Conservation (phyloP, 2,888 invertebrate species). For the Dynastes hyllus region DNA sequence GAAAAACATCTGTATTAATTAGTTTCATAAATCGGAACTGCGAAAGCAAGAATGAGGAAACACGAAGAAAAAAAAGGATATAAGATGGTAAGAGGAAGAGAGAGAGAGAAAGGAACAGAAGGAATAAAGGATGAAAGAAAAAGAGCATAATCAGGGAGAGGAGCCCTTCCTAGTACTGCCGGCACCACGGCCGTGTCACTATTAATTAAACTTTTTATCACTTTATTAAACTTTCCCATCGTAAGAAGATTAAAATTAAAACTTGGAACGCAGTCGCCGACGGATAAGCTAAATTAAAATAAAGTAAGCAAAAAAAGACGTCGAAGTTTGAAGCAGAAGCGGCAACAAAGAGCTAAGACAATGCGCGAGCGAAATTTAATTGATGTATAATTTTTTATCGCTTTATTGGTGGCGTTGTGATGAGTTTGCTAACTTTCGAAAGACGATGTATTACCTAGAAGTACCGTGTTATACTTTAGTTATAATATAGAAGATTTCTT, state of each 20-base stretch:
- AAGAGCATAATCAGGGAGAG: conserved; percentile 20
- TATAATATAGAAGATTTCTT: no score
- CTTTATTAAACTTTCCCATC: conserved; percentile 49
- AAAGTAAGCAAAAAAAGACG: conserved; percentile 43
- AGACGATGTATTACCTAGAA: no score
- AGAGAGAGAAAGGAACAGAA: neutral
- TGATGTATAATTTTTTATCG: conserved; percentile 16
- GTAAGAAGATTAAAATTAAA: conserved; percentile 52
- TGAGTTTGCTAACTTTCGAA: no score
- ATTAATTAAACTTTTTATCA: conserved; percentile 52
- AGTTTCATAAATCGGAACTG: conserved; percentile 30
- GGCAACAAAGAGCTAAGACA: conserved; percentile 35
- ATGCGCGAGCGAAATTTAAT: conserved; percentile 29
- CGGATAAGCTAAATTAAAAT: conserved; percentile 53
- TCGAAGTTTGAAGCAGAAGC: conserved; percentile 27
- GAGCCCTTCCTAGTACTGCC: conserved; percentile 21
- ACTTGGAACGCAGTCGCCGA: conserved; percentile 47
- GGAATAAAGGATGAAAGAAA: neutral
- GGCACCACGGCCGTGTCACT: conserved; percentile 31
- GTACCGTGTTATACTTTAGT: no score
- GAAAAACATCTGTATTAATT: conserved; percentile 44
- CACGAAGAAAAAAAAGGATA: neutral
- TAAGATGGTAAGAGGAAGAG: neutral
- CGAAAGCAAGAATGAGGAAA: neutral
- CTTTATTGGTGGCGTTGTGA: neutral